These are phyloP conservation scores for Calameuta pallipes DNA, from an alignment of 2,888 invertebrate genomes.

Conservation along the genomic window DNA sequence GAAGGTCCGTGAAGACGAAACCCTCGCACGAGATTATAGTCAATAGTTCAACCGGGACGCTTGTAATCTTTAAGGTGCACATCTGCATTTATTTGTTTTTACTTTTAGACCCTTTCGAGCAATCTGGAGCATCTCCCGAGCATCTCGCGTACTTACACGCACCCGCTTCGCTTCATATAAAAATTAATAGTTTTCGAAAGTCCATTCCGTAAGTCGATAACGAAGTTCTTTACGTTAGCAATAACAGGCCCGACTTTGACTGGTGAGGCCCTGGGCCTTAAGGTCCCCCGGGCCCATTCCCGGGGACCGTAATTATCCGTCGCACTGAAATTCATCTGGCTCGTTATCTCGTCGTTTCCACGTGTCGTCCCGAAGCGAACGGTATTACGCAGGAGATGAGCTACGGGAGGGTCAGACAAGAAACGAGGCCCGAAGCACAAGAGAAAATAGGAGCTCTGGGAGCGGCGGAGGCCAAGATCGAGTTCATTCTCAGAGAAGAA, in stretches of 20 bases:
- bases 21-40: no score
- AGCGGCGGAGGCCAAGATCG: neutral
- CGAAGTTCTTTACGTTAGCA: constrained; percentile 41
- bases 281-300: constrained; percentile 26
- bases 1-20: no score
- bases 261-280: constrained; percentile 20
- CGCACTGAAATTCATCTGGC: constrained; percentile 30
- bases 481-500: neutral
- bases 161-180: constrained; percentile 1
- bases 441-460: neutral
- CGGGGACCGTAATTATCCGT: constrained; percentile 31
- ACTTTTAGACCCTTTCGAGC: no score
- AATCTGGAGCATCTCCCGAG: no score
- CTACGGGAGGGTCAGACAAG: no score
- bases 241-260: constrained; percentile 32
- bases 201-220: constrained; percentile 31
- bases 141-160: no score
- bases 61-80: no score
- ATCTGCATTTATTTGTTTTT: no score
- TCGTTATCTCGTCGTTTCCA: constrained; percentile 12
- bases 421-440: neutral
- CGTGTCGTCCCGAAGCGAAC: constrained; percentile 23
- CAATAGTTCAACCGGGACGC: no score
- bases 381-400: neutral
- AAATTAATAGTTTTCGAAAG: constrained; percentile 34